phyloP scores from a whole-genome alignment of 1,140 invertebrate species.

The Aplysia californica region DNA sequence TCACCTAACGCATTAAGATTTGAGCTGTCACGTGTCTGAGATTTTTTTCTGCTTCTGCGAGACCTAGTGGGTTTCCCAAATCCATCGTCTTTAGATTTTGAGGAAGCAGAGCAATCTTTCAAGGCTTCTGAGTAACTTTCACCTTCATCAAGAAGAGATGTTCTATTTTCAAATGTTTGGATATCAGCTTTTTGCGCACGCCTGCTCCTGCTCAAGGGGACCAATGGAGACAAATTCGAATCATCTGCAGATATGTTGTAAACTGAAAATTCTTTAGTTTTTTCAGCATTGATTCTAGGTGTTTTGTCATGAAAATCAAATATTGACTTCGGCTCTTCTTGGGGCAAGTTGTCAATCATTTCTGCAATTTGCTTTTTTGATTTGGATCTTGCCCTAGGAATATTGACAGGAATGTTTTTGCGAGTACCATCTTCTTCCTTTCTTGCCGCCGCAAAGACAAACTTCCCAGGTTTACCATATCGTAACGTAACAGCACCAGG shows the following conservation, averaged over 20 bases:
- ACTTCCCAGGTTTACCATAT: constrained; percentile 41
- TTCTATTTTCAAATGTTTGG: background rate
- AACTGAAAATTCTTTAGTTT: constrained; percentile 18
- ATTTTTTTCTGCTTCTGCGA: background rate
- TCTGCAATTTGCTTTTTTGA: constrained; percentile 40
- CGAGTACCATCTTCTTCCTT: constrained; percentile 45
- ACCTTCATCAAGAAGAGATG: constrained; percentile 12
- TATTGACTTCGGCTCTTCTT: constrained; percentile 34
- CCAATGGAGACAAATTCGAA: constrained; percentile 11
- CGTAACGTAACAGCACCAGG: constrained; percentile 39
- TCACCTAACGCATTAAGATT: background rate
- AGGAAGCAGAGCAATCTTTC: constrained; percentile 6
- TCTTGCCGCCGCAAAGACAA: constrained; percentile 43
- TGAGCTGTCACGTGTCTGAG: constrained; percentile 9
- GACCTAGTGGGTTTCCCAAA: too few species aligned
- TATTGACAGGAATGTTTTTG: constrained; percentile 42
- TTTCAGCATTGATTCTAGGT: constrained; percentile 27
- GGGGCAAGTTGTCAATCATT: constrained; percentile 26
- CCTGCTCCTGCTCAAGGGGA: constrained; percentile 5
- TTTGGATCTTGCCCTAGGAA: constrained; percentile 42
- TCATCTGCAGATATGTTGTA: constrained; percentile 43
- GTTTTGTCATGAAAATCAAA: constrained; percentile 56
- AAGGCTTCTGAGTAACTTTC: constrained; percentile 11
- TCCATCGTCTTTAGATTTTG: background rate
- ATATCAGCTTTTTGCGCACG: background rate